Conservation (phyloP, 2,888 invertebrate species). For the Coleophora deauratella region DNA sequence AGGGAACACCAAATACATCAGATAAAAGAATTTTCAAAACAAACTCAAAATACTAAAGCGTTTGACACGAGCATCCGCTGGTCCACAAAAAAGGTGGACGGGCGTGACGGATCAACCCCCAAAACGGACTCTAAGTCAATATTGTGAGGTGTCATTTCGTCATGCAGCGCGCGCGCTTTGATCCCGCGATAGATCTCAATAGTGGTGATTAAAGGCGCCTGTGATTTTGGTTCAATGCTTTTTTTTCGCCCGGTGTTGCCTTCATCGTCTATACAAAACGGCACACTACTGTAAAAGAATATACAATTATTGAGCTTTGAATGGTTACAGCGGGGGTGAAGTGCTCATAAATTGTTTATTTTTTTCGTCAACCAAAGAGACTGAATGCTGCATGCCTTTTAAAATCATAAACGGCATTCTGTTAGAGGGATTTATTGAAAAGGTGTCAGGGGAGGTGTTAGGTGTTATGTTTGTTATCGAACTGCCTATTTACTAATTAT, state of each 20-base stretch:
- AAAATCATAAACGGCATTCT: constrained; percentile 60
- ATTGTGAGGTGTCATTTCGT: constrained; percentile 57
- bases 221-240: constrained; percentile 71
- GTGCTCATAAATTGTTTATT: constrained; percentile 70
- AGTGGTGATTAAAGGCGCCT: constrained; percentile 75
- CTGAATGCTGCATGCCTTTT: constrained; percentile 57
- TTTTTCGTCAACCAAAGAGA: constrained; percentile 37
- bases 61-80: constrained; percentile 75
- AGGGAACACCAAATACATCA: constrained; percentile 67
- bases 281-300: constrained; percentile 74
- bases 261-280: constrained; percentile 67
- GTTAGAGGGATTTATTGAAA: constrained; percentile 50
- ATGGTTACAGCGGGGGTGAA: constrained; percentile 73
- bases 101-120: constrained; percentile 43
- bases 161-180: constrained; percentile 52
- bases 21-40: constrained; percentile 76
- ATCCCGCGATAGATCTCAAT: constrained; percentile 73
- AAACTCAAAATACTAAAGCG: constrained; percentile 74
- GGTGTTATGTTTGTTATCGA: constrained; percentile 30
- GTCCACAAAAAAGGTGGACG: constrained; percentile 52
- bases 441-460: constrained; percentile 46
- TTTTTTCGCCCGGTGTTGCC: constrained; percentile 47
- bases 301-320: constrained; percentile 73
- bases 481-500: constrained; percentile 57
- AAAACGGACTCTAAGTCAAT: constrained; percentile 57